A percentile compares a stretch with the other conserved stretches of the same genome.
phyloP scores from a whole-genome alignment of 2,797 vertebrate genomes.

The Chelidonichthys spinosus region DNA sequence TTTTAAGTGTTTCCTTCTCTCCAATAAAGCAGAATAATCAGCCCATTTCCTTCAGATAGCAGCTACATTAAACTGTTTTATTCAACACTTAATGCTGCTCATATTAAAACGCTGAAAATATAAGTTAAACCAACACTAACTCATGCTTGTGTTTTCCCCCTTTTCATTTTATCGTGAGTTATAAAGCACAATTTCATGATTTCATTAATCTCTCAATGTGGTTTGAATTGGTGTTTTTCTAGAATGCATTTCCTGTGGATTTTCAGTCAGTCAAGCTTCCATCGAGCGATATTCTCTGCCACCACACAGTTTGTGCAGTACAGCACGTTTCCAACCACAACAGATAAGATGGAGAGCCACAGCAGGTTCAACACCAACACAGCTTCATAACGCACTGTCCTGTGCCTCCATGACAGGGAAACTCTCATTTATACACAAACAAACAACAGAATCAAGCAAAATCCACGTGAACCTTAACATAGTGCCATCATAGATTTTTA shows the following conservation, averaged over 20 bases:
- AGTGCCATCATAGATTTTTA: slow-evolving; percentile 72
- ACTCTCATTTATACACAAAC: not conserved
- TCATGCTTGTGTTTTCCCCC: not conserved
- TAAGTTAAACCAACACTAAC: not conserved
- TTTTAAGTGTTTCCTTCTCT: not conserved
- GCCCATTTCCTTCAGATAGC: not conserved
- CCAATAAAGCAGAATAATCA: slow-evolving; percentile 22
- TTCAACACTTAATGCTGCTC: not conserved
- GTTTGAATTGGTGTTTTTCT: slow-evolving; percentile 7
- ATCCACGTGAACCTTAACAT: slow-evolving; percentile 17
- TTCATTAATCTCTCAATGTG: not conserved
- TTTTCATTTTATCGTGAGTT: not conserved
- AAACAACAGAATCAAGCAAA: slow-evolving; percentile 32
- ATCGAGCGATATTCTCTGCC: not conserved
- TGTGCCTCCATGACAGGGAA: not conserved
- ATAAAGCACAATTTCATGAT: slow-evolving; percentile 2
- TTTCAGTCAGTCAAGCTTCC: slow-evolving; percentile 9
- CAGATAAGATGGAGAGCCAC: not conserved
- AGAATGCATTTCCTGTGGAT: not conserved
- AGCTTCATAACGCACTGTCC: not conserved
- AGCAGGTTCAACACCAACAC: slow-evolving; percentile 13
- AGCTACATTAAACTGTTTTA: slow-evolving; percentile 10
- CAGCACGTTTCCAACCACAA: slow-evolving; percentile 3
- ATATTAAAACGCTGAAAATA: slow-evolving; percentile 22
- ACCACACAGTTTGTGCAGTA: not conserved